A percentile compares a stretch with the other conserved stretches of the same genome.
Conservation (phyloP, 2,797 vertebrate species). For the Halcyon leucocephala region DNA sequence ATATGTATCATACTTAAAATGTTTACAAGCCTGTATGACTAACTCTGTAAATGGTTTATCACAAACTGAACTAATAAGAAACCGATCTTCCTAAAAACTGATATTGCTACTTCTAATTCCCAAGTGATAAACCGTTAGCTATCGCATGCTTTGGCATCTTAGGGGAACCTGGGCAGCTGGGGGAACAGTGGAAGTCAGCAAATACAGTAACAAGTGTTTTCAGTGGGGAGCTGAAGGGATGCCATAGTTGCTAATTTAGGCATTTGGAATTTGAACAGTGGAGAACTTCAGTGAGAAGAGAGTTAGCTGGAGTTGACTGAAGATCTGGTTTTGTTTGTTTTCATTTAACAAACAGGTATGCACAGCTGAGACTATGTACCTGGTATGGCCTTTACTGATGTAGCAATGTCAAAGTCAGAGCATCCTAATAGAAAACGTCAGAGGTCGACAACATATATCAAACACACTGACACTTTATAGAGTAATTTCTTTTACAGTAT, state of each 20-base stretch:
- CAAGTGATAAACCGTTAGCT: neutral
- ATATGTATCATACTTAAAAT: neutral
- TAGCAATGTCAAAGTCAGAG: neutral
- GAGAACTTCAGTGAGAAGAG: neutral
- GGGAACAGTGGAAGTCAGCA: neutral
- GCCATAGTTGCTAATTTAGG: neutral
- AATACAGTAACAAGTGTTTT: neutral
- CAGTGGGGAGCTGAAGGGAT: neutral
- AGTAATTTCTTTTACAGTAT: neutral
- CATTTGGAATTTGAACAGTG: neutral
- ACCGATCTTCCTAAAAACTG: neutral
- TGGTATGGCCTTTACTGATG: neutral
- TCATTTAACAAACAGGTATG: neutral
- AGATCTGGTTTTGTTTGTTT: neutral
- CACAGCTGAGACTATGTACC: neutral
- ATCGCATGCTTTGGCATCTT: neutral
- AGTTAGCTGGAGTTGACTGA: neutral
- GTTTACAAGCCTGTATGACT: neutral
- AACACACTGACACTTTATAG: neutral
- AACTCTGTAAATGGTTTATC: neutral
- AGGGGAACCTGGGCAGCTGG: neutral
- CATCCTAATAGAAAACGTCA: neutral
- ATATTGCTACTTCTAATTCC: neutral
- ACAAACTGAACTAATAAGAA: neutral
- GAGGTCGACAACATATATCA: neutral